These are phyloP conservation scores for Sitta carolinensis DNA, from an alignment of 2,797 vertebrate species.

Conservation along the genomic window DNA sequence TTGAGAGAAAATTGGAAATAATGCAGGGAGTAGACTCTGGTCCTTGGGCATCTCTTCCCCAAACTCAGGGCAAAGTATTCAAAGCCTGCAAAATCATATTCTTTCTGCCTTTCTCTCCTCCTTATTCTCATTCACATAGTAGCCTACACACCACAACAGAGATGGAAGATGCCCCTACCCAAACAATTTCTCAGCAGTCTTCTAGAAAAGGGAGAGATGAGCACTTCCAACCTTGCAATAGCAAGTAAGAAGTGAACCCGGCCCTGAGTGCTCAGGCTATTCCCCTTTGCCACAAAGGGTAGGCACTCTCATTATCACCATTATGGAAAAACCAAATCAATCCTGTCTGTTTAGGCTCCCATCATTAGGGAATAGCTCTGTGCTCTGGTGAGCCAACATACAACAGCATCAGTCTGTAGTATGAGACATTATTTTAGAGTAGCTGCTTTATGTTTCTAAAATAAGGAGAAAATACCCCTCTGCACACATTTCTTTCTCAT, in stretches of 20 bases:
- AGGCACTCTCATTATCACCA: neutral
- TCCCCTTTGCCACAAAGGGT: accelerated
- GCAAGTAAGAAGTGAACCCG: neutral
- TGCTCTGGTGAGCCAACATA: neutral
- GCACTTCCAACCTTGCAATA: neutral
- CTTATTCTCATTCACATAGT: neutral
- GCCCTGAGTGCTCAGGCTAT: neutral
- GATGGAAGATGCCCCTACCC: neutral
- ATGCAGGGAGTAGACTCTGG: accelerated
- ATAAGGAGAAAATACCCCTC: neutral
- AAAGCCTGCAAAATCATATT: neutral
- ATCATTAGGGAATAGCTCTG: neutral
- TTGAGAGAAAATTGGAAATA: neutral
- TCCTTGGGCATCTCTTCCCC: neutral
- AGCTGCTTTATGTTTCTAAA: neutral
- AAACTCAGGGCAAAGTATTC: neutral
- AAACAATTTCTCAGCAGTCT: neutral
- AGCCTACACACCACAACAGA: neutral
- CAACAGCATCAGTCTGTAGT: neutral
- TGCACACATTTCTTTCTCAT: accelerated
- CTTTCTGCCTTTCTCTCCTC: neutral
- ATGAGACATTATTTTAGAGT: neutral
- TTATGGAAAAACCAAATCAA: neutral
- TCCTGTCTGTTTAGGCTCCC: neutral
- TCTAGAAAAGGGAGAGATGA: neutral